Conservation (phyloP, 2,797 vertebrate genomes). For the Brachyrhaphis roseni region DNA sequence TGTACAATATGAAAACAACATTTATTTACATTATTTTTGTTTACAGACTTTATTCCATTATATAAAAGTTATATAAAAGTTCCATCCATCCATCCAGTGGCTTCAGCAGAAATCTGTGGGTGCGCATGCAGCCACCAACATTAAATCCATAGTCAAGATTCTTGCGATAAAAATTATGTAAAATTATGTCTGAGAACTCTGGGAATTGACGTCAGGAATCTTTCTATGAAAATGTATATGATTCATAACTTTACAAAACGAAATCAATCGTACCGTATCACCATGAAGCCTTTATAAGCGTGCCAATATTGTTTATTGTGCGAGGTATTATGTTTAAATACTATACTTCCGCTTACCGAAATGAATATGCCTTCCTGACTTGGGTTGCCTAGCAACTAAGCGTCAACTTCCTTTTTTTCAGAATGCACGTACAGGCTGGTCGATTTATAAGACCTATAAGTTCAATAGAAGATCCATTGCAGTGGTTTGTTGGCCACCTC, state of each 20-base stretch:
- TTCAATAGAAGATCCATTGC: not conserved
- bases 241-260: not conserved
- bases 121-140: not conserved
- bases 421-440: slow-evolving; percentile 36
- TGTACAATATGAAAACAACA: not conserved
- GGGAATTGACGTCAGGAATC: not conserved
- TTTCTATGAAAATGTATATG: too few species aligned
- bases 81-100: not conserved
- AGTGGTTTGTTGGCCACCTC: not conserved
- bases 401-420: slow-evolving; percentile 46
- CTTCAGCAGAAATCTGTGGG: not conserved
- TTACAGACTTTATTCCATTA: not conserved
- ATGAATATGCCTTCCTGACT: not conserved
- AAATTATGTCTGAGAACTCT: not conserved
- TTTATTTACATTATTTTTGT: not conserved
- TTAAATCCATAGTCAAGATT: not conserved
- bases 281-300: not conserved
- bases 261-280: not conserved
- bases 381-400: slow-evolving; percentile 73
- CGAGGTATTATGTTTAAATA: not conserved
- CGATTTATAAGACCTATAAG: slow-evolving; percentile 17
- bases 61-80: too few species aligned
- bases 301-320: not conserved
- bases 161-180: not conserved
- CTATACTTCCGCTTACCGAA: not conserved